Base-by-base conservation (phyloP, 2,888 invertebrate species). In the Seira ritae region DNA sequence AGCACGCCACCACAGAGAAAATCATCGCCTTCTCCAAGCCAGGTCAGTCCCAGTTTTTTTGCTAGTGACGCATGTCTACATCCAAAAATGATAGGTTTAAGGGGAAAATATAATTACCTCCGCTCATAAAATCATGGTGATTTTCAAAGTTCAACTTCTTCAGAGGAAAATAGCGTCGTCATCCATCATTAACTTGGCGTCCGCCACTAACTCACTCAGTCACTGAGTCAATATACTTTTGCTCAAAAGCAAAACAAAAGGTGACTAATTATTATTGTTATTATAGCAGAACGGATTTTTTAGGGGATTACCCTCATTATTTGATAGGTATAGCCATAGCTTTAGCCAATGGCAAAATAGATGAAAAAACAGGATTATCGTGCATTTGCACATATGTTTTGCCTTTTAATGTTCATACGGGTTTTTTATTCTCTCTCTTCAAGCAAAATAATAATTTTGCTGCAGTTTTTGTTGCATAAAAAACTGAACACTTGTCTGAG, bases 11-110 rank as follows among this genome's bases (percentile, higher is more conserved):
- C 12, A 88, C 88, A 8, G 85, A 89, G 66, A 89, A 88, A 79
- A 88, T 89, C 81, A 88, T 89, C 62, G 88, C 89, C 20, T 89
- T 89, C 82, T 88, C 89, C 67, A 88, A 85, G 84, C 86, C 86
- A 62, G 86, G 89, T 89, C 80, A 85, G 88, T 50, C 10, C 19
- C 20, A 20, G 8, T 62, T 62, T 62, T 62, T 62, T n/a, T 62
- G 10, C 17, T 62, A 10, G 4, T 20, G 62, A 62, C 19, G 20
- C 19, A 62, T 62, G 15, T 62, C 12, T n/a, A 15, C 17, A n/a
- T n/a, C n/a, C n/a, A 50, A n/a, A 62, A 62, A 62, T 62, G 4
- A 62, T 62, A 62, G 20, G 19, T 22, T 62, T 50, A 42, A 42
- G 6, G 42, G 42, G 42, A 42, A 42, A 42, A n/a, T 12, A 42